Conservation (phyloP, 2,113 vertebrate genomes). For the Monopterus albus region DNA sequence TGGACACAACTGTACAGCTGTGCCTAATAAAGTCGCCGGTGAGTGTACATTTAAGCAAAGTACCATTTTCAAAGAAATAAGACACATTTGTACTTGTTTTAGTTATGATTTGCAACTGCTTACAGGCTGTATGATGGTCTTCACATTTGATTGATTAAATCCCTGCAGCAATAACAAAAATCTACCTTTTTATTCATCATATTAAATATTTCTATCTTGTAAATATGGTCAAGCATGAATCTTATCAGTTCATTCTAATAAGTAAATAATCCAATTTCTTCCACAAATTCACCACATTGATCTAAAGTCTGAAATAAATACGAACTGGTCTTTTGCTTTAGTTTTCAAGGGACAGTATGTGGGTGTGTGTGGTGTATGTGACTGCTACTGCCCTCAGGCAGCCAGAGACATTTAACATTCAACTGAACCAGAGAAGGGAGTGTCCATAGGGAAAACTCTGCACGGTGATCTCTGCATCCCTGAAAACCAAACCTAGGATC, state of each 20-base stretch:
- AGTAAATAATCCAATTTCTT: slow-evolving; percentile 21
- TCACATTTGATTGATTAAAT: too few species aligned
- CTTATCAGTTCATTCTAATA: neutral
- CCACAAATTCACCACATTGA: slow-evolving; percentile 6
- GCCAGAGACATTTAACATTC: slow-evolving; percentile 75
- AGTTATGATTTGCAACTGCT: neutral
- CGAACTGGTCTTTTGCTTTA: slow-evolving; percentile 31
- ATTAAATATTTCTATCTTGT: neutral
- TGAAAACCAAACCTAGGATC: slow-evolving; percentile 36
- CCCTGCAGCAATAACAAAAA: neutral
- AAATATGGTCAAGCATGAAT: too few species aligned
- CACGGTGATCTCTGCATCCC: slow-evolving; percentile 50
- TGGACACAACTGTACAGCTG: too few species aligned
- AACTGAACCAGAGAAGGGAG: slow-evolving; percentile 49
- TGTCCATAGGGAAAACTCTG: slow-evolving; percentile 52
- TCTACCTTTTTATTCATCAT: too few species aligned
- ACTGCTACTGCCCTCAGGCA: slow-evolving; percentile 62
- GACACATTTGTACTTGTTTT: neutral
- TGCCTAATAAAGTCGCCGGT: too few species aligned
- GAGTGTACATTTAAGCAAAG: too few species aligned
- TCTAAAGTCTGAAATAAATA: slow-evolving; percentile 40
- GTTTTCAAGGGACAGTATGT: slow-evolving; percentile 30
- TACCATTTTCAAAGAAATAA: too few species aligned
- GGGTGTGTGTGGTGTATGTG: slow-evolving; percentile 11
- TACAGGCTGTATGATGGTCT: neutral